Base-by-base conservation (phyloP, 2,888 invertebrate genomes). In the Drosophila trichaetosa region DNA sequence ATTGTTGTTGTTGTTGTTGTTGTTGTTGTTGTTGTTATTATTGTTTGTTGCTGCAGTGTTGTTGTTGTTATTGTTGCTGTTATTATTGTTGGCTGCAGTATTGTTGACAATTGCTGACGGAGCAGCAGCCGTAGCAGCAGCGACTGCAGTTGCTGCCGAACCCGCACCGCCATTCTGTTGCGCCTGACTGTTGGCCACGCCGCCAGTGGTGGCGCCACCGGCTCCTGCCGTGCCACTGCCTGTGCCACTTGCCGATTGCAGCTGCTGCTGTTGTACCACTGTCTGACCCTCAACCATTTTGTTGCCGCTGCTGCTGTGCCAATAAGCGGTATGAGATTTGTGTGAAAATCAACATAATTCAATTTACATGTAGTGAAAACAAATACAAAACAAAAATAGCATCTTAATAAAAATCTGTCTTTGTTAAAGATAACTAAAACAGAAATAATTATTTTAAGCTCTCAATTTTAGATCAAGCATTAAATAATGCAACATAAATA, bases 231-330 rank as follows among this genome's bases (percentile, higher is more conserved):
- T n/a, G 29, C 61, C 67, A 57, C 65, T 66, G n/a, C 67, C 58
- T 34, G 73, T 78, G 73, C 83, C 82, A 64, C 73, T 70, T 21
- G 76, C 81, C 48, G 79, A 79, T 60, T 85, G 80, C 53, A 76
- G 80, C 52, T 89, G 90, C 76, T 93, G 97, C 96, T 94, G 89
- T 73, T 91, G 91, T 59, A 82, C 83, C 76, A 79, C 83, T 73
- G 97, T 97, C 93, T 97, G 97, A 94, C 97, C 97, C 93, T 96
- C 95, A 94, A 93, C 92, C 91, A 93, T 92, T 46, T 79, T 91
- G 83, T 80, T 87, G 75, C 83, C 87, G 71, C 83, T 90, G 69
- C 58, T 74, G 69, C 51, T 76, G 36, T 29, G 24, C 52, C 7
- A 29, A 48, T 27, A 67, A n/a, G 21, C 13, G 4, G 11, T 54